These are phyloP conservation scores for Drosophila mimica DNA, from an alignment of 2,888 invertebrate genomes.

Conservation along the genomic window DNA sequence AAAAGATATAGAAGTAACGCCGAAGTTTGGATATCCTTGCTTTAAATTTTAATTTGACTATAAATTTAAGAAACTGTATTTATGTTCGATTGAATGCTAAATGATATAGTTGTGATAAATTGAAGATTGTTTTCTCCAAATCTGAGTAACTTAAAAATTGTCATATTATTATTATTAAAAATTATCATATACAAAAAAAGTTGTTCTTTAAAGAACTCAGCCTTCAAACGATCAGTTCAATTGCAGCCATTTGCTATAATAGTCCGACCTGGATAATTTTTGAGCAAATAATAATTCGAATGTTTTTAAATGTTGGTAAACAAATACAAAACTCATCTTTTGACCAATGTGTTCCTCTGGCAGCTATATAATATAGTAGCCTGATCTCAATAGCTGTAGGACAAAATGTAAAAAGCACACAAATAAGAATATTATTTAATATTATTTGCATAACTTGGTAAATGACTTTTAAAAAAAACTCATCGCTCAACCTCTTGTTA, in stretches of 20 bases:
- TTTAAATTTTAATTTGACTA: too few species aligned
- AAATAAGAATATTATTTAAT: too few species aligned
- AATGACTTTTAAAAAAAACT: background rate
- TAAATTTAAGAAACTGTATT: background rate
- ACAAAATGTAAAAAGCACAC: background rate
- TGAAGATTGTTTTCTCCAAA: background rate
- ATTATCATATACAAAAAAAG: too few species aligned
- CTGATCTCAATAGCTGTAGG: rapidly evolving
- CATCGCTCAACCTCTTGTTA: background rate
- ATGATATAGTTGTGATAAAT: background rate
- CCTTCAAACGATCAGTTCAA: background rate
- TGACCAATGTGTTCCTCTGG: background rate
- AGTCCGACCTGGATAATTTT: background rate
- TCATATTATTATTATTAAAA: too few species aligned
- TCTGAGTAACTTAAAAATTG: too few species aligned
- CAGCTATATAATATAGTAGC: background rate
- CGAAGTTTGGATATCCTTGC: background rate
- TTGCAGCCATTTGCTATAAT: background rate
- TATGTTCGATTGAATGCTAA: background rate
- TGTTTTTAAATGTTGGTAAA: background rate
- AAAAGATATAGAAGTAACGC: background rate
- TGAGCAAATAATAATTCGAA: background rate
- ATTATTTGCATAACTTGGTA: background rate
- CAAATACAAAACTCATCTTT: background rate
- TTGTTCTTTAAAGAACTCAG: background rate